Evolutionary conservation across 2,888 invertebrate genomes (phyloP).

Genomic region (Amiota communis): DNA sequence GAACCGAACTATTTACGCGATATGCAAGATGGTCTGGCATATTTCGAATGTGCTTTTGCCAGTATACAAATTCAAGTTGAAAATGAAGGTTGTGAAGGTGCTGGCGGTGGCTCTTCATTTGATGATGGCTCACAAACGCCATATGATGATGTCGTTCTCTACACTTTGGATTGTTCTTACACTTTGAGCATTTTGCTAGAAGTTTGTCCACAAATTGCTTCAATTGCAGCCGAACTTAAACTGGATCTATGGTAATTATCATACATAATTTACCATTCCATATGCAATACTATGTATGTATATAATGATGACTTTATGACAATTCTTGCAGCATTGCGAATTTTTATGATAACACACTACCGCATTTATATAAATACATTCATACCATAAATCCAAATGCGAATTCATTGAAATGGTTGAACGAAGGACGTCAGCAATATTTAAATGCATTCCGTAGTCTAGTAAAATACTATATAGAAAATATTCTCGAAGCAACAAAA

Average conservation of each 20-base stretch:
- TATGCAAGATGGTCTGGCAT: constrained; percentile 74
- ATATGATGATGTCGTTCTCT: constrained; percentile 80
- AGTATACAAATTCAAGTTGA: constrained; percentile 69
- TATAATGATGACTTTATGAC: constrained; percentile 3
- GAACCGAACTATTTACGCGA: constrained; percentile 78
- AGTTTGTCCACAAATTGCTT: constrained; percentile 77
- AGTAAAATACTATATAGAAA: constrained; percentile 69
- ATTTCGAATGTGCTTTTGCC: constrained; percentile 75
- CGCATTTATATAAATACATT: constrained; percentile 80
- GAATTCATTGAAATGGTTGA: constrained; percentile 65
- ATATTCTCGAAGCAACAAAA: constrained; percentile 44
- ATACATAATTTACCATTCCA: constrained; percentile 18
- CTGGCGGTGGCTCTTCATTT: constrained; percentile 57
- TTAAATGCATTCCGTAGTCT: constrained; percentile 73
- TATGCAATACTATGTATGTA: no score
- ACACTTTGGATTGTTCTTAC: constrained; percentile 81
- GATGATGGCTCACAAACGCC: constrained; percentile 64
- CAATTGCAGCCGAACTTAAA: constrained; percentile 76
- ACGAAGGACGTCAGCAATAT: constrained; percentile 73
- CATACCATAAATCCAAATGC: constrained; percentile 69
- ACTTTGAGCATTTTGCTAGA: constrained; percentile 82
- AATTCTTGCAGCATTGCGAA: constrained; percentile 82
- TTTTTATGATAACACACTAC: constrained; percentile 84
- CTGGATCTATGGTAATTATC: constrained; percentile 75
- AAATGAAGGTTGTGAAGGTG: constrained; percentile 68